These are phyloP conservation scores for Maniola jurtina DNA, from an alignment of 1,140 invertebrate species.

Conservation along the genomic window DNA sequence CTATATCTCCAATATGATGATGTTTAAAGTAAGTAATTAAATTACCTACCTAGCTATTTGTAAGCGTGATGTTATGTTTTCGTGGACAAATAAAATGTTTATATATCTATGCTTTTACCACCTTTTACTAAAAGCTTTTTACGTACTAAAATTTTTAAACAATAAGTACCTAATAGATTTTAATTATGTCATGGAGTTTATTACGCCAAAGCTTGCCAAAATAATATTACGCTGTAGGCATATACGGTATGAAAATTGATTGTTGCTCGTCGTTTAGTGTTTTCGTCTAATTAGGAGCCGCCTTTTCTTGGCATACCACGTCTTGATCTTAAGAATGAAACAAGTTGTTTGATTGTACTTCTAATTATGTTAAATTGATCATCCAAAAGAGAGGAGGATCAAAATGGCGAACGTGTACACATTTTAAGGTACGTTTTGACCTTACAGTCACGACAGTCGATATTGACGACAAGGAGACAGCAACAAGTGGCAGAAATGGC, in stretches of 20 bases:
- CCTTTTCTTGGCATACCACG: conserved; percentile 4
- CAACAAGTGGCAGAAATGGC: not conserved
- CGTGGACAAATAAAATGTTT: no score
- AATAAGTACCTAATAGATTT: no score
- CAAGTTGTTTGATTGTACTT: conserved; percentile 12
- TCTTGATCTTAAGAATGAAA: conserved; percentile 20
- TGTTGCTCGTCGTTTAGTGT: conserved; percentile 9
- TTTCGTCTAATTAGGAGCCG: conserved; percentile 8
- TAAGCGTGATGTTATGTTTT: no score
- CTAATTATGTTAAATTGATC: conserved; percentile 18
- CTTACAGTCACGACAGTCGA: not conserved
- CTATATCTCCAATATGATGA: no score
- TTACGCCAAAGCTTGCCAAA: not conserved
- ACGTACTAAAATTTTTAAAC: no score
- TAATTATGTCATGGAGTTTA: no score
- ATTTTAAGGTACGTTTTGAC: conserved; percentile 10
- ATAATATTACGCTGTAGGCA: not conserved
- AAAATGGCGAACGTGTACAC: conserved; percentile 4
- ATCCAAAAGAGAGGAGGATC: conserved; percentile 10
- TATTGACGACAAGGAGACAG: not conserved
- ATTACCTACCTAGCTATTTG: conserved; percentile 11
- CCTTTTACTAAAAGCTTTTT: no score
- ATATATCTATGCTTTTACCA: no score
- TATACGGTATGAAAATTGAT: not conserved
- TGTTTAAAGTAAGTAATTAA: no score